Evolutionary conservation across 2,797 vertebrate genomes (phyloP).

Genomic region (Helostoma temminkii): DNA sequence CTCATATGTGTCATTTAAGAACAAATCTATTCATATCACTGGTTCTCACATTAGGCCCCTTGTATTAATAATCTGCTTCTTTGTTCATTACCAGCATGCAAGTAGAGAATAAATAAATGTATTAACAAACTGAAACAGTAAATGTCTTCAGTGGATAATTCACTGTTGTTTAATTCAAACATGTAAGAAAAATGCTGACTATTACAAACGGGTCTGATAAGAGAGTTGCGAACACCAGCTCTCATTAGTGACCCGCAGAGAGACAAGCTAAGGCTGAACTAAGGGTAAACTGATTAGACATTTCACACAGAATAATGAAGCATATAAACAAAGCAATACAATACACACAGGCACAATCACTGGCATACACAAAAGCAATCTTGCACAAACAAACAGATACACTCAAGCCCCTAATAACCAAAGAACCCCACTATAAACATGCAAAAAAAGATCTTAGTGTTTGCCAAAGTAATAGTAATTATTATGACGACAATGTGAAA

Average conservation of each 20-base stretch:
- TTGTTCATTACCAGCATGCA: conserved; percentile 39
- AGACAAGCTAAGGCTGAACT: conserved; percentile 46
- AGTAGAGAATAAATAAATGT: conserved; percentile 20
- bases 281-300: conserved; percentile 65
- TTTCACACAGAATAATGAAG: conserved; percentile 59
- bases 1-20: background rate
- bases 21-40: background rate
- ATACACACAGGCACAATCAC: conserved; percentile 25
- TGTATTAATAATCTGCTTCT: conserved; percentile 31
- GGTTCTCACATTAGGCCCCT: background rate
- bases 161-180: conserved; percentile 57
- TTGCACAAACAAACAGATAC: conserved; percentile 29
- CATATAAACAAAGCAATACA: conserved; percentile 55
- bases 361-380: conserved; percentile 28
- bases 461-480: conserved; percentile 60
- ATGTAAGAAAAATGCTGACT: conserved; percentile 69
- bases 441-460: conserved; percentile 39
- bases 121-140: conserved; percentile 33
- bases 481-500: conserved; percentile 65
- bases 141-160: conserved; percentile 40
- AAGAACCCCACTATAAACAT: background rate
- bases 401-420: conserved; percentile 11
- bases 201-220: conserved; percentile 54
- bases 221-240: conserved; percentile 50
- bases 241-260: conserved; percentile 74